These are phyloP conservation scores for Leptarthrus brevirostris DNA, from an alignment of 2,888 invertebrate genomes.

Conservation along the genomic window DNA sequence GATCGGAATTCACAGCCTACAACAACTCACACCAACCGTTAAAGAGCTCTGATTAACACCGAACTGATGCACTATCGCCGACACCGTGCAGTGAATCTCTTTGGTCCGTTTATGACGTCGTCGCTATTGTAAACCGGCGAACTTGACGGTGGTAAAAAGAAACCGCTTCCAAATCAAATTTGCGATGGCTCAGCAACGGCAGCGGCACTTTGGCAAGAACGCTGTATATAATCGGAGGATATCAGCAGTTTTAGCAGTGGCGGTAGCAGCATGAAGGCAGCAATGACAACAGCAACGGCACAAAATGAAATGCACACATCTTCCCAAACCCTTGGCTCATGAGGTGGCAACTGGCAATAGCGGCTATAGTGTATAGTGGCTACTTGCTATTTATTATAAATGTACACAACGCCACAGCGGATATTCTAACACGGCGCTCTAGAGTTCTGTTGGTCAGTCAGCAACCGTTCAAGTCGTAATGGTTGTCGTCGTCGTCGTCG, in stretches of 20 bases:
- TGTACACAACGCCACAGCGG: constrained; percentile 24
- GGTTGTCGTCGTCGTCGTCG: constrained; percentile 5
- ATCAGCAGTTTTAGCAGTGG: constrained; percentile 11
- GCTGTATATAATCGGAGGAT: neutral
- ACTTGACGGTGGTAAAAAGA: constrained; percentile 17
- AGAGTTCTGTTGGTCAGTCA: neutral
- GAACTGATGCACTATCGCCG: neutral
- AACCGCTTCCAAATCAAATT: constrained; percentile 15
- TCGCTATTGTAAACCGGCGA: neutral
- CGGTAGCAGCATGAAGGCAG: neutral
- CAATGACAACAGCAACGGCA: constrained; percentile 17
- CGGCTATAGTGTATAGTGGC: constrained; percentile 6
- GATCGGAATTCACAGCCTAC: neutral
- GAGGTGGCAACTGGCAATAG: neutral
- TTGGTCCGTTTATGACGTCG: neutral
- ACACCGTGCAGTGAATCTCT: neutral
- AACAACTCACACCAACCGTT: neutral
- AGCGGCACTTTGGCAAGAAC: neutral
- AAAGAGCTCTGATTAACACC: neutral
- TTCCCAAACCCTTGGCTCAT: constrained; percentile 24
- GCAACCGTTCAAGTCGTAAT: neutral
- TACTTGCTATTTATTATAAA: constrained; percentile 20
- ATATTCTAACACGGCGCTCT: neutral
- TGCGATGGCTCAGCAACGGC: neutral
- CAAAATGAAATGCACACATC: constrained; percentile 36